Percentiles rank a stretch among this genome's conserved stretches.
Conservation (phyloP, 2,888 invertebrate species). For the Timandra comae region DNA sequence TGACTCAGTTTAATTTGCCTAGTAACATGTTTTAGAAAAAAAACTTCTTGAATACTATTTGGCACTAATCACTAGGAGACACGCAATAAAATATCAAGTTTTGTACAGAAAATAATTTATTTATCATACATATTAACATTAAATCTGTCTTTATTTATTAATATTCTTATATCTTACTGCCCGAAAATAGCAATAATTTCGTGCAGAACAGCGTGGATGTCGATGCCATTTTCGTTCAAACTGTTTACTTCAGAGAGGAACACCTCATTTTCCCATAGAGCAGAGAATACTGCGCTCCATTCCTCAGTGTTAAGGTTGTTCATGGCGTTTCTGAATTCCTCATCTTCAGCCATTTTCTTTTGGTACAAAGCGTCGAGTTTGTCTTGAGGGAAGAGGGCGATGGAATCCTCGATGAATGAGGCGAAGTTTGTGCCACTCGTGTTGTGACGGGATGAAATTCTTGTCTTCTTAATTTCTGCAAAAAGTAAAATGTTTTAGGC, state of each 20-base stretch:
- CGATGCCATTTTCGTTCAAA: constrained; percentile 44
- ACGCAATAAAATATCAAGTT: too few relatives aligned
- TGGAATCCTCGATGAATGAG: constrained; percentile 40
- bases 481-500: too few relatives aligned
- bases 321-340: constrained; percentile 45
- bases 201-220: constrained; percentile 28
- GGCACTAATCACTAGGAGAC: too few relatives aligned
- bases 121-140: too few relatives aligned
- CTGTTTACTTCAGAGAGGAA: constrained; percentile 43
- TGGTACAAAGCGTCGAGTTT: constrained; percentile 48
- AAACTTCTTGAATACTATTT: too few relatives aligned
- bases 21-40: too few relatives aligned
- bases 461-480: constrained; percentile 16
- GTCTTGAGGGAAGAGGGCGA: constrained; percentile 40
- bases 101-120: too few relatives aligned
- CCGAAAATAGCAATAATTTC: constrained; percentile 50
- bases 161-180: too few relatives aligned
- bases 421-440: constrained; percentile 37
- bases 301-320: constrained; percentile 49
- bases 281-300: constrained; percentile 36
- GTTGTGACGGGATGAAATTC: constrained; percentile 23
- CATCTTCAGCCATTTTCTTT: constrained; percentile 47
- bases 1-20: too few relatives aligned
- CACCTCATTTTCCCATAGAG: constrained; percentile 42
- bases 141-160: too few relatives aligned